phyloP scores from a whole-genome alignment of 2,888 invertebrate species.

The Dastarcus helophoroides region DNA sequence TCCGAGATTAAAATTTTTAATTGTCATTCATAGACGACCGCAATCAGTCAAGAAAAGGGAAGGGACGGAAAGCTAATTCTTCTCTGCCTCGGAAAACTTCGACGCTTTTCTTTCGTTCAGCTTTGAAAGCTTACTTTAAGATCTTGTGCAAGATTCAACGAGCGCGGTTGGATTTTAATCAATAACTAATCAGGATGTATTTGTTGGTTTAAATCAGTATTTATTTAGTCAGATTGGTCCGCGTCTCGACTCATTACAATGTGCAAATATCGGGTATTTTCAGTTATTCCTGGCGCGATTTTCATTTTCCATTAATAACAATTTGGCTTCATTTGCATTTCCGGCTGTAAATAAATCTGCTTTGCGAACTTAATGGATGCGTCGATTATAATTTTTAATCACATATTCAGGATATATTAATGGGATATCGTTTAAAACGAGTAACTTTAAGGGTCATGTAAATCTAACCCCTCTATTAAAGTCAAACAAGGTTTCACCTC shows the following conservation, averaged over 20 bases:
- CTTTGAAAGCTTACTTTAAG: slow-evolving; percentile 16
- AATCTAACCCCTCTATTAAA: too few species aligned
- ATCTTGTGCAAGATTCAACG: slow-evolving; percentile 7
- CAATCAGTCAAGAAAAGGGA: slow-evolving; percentile 19
- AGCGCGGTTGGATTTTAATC: slow-evolving; percentile 17
- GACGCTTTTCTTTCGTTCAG: slow-evolving; percentile 10
- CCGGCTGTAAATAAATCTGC: too few species aligned
- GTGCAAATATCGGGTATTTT: slow-evolving; percentile 26
- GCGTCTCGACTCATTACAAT: slow-evolving; percentile 25
- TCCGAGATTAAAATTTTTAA: slow-evolving; percentile 24
- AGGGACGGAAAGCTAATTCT: slow-evolving; percentile 20
- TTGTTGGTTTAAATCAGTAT: slow-evolving; percentile 28
- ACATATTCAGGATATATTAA: too few species aligned
- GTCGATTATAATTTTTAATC: too few species aligned
- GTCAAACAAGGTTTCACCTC: too few species aligned
- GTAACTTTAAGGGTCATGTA: too few species aligned
- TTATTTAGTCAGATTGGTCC: slow-evolving; percentile 26
- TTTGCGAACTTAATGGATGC: too few species aligned
- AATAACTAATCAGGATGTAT: slow-evolving; percentile 28
- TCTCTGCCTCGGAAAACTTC: slow-evolving; percentile 7
- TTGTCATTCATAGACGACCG: slow-evolving; percentile 25
- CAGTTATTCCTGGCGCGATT: too few species aligned
- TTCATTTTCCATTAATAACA: too few species aligned
- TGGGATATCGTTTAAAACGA: too few species aligned
- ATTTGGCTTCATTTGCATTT: too few species aligned